Evolutionary conservation across 2,888 invertebrate species (phyloP).

Genomic region (Trichopria drosophilae): DNA sequence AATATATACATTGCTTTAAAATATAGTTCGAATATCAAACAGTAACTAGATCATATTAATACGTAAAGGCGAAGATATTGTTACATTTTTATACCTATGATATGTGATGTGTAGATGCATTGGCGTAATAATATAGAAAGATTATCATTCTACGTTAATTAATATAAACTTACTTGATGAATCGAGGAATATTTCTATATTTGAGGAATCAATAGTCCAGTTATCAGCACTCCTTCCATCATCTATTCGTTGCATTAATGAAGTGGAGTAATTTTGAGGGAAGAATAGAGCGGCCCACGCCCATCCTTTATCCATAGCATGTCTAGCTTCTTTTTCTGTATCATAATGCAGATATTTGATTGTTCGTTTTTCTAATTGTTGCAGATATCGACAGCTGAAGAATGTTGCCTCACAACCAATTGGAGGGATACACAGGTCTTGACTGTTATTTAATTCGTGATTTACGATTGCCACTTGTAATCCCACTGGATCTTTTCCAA

Average conservation of each 20-base stretch:
- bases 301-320: slow-evolving; percentile 70
- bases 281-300: slow-evolving; percentile 80
- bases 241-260: slow-evolving; percentile 67
- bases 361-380: slow-evolving; percentile 69
- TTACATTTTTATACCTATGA: too few species aligned
- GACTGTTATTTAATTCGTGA: slow-evolving; percentile 66
- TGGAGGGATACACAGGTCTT: slow-evolving; percentile 48
- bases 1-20: too few species aligned
- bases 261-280: slow-evolving; percentile 73
- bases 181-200: slow-evolving; percentile 75
- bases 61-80: too few species aligned
- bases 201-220: slow-evolving; percentile 66
- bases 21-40: too few species aligned
- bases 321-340: slow-evolving; percentile 65
- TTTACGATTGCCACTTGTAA: slow-evolving; percentile 80
- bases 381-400: slow-evolving; percentile 78
- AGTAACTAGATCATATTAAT: too few species aligned
- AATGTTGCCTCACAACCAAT: slow-evolving; percentile 66
- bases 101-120: too few species aligned
- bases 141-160: background rate
- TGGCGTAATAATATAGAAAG: too few species aligned
- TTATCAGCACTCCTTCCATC: slow-evolving; percentile 64
- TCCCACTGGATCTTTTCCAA: slow-evolving; percentile 82
- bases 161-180: slow-evolving; percentile 72
- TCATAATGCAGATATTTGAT: slow-evolving; percentile 67